Percentiles rank a stretch among this genome's conserved stretches.
Evolutionary conservation across 2,797 vertebrate species (phyloP).

Genomic region (Melanotaenia pygmaea): DNA sequence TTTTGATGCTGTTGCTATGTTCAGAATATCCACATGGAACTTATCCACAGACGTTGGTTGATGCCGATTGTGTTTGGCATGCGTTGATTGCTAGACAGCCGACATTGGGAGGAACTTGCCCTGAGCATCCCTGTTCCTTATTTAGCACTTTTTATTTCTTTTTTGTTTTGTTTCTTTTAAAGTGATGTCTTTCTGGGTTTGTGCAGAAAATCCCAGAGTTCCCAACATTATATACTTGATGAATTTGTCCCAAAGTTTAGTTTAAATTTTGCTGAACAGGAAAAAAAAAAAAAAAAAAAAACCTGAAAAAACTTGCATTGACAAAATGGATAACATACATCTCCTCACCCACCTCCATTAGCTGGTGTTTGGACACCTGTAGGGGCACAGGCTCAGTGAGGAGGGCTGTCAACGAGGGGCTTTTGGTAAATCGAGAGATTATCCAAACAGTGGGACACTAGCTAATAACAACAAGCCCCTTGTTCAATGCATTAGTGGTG

Average conservation of each 20-base stretch:
- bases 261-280: constrained; percentile 29
- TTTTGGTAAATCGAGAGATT: constrained; percentile 84
- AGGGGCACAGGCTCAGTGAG: constrained; percentile 69
- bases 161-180: constrained; percentile 39
- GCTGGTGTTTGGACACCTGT: constrained; percentile 86
- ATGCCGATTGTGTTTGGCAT: constrained; percentile 76
- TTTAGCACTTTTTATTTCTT: constrained; percentile 51
- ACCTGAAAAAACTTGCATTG: constrained; percentile 33
- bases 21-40: constrained; percentile 42
- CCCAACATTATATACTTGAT: constrained; percentile 25
- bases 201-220: constrained; percentile 2
- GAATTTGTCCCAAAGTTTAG: constrained; percentile 42
- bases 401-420: constrained; percentile 78
- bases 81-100: constrained; percentile 70
- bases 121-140: constrained; percentile 48
- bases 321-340: constrained; percentile 53
- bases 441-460: constrained; percentile 84
- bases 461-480: constrained; percentile 85
- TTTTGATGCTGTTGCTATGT: constrained; percentile 29
- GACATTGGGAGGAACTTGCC: constrained; percentile 47
- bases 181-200: constrained; percentile 12
- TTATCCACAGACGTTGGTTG: constrained; percentile 51
- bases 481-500: constrained; percentile 81
- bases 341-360: constrained; percentile 76
- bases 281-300: background rate